Evolutionary conservation across 2,797 vertebrate genomes (phyloP).

Genomic region (Diplodus sargus): DNA sequence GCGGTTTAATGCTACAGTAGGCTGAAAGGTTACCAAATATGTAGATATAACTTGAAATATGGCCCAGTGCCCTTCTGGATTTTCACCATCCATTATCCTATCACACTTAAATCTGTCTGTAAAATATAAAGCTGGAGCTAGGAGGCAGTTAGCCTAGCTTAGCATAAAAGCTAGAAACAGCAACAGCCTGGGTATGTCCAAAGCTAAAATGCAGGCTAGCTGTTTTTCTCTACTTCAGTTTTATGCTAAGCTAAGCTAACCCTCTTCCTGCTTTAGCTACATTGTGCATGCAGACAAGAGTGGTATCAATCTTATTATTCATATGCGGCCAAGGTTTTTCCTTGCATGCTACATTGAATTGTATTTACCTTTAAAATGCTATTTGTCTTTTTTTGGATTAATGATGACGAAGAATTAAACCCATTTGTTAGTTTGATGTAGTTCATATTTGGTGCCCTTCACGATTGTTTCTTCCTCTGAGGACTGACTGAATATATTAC

Average conservation of each 20-base stretch:
- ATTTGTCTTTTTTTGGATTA: not conserved
- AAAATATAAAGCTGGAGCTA: not conserved
- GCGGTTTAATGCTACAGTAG: no score
- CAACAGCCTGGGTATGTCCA: not conserved
- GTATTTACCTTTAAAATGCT: not conserved
- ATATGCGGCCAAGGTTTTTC: not conserved
- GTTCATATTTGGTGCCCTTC: not conserved
- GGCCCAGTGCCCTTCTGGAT: no score
- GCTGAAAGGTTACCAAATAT: no score
- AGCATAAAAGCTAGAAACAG: not conserved
- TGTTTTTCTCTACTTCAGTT: not conserved
- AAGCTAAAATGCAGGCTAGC: not conserved
- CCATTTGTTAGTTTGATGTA: not conserved
- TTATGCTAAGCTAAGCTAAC: no score
- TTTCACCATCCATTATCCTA: no score
- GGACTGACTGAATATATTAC: slow-evolving; percentile 25
- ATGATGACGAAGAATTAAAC: not conserved
- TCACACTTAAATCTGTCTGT: not conserved
- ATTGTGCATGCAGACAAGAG: no score
- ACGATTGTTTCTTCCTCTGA: not conserved
- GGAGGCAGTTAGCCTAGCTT: not conserved
- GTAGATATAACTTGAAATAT: no score
- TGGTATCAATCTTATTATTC: no score
- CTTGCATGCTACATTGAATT: not conserved
- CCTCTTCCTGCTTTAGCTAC: no score